Evolutionary conservation across 2,888 invertebrate genomes (phyloP).

Genomic region (Sinohyriopsis cumingii): DNA sequence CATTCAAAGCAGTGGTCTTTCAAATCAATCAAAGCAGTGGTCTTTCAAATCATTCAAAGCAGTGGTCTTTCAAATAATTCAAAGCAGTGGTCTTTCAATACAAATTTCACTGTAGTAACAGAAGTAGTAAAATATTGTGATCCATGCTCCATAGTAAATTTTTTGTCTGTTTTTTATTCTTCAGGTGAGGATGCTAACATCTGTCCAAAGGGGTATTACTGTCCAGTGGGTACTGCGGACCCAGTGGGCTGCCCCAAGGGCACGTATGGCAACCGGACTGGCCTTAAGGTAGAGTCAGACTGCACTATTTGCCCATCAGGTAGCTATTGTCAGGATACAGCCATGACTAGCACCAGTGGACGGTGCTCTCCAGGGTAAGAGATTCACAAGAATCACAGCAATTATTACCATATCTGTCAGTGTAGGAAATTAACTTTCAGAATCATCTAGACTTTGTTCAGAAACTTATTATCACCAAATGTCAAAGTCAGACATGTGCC

Average conservation of each 20-base stretch:
- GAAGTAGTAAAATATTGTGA: too few relatives aligned
- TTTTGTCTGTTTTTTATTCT: slow-evolving; percentile 1
- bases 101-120: too few relatives aligned
- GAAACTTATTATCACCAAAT: too few relatives aligned
- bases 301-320: slow-evolving; percentile 65
- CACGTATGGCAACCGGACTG: slow-evolving; percentile 62
- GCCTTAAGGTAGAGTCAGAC: slow-evolving; percentile 48
- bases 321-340: slow-evolving; percentile 59
- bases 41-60: too few relatives aligned
- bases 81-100: too few relatives aligned
- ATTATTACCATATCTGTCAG: neutral
- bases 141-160: neutral
- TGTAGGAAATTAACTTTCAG: too few relatives aligned
- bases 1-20: too few relatives aligned
- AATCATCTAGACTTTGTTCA: too few relatives aligned
- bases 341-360: slow-evolving; percentile 55
- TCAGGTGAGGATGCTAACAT: slow-evolving; percentile 64
- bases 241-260: slow-evolving; percentile 67
- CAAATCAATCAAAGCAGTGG: too few relatives aligned
- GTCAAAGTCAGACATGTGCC: too few relatives aligned
- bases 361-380: slow-evolving; percentile 63
- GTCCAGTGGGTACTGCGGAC: slow-evolving; percentile 60
- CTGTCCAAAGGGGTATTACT: slow-evolving; percentile 66
- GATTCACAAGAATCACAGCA: neutral
- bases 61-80: too few relatives aligned